Evolutionary conservation across 2,888 invertebrate genomes (phyloP).

Genomic region (Andrena haemorrhoa): DNA sequence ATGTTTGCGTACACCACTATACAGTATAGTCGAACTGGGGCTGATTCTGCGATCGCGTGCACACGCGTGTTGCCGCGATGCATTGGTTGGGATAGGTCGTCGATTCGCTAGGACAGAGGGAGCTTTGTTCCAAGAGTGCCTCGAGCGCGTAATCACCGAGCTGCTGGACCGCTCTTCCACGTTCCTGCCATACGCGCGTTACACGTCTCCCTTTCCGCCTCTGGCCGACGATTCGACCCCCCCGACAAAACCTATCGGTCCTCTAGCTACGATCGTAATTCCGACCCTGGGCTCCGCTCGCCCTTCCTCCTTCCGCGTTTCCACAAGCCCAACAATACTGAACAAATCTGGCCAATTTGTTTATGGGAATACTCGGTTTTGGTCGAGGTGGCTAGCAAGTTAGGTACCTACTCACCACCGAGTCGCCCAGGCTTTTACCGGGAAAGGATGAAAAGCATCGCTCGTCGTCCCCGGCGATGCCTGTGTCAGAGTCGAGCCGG

Average conservation of each 20-base stretch:
- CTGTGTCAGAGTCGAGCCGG: background rate
- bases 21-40: slow-evolving; percentile 5
- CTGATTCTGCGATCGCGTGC: slow-evolving; percentile 31
- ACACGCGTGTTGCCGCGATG: slow-evolving; percentile 43
- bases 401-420: too few relatives aligned
- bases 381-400: too few relatives aligned
- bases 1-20: slow-evolving; percentile 6
- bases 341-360: background rate
- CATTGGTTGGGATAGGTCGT: slow-evolving; percentile 78
- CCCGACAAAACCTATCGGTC: slow-evolving; percentile 25
- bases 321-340: background rate
- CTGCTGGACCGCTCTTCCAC: slow-evolving; percentile 69
- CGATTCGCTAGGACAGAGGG: slow-evolving; percentile 77
- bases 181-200: slow-evolving; percentile 49
- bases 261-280: slow-evolving; percentile 6
- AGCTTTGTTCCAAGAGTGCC: slow-evolving; percentile 81
- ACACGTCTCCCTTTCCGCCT: slow-evolving; percentile 7
- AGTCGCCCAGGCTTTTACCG: too few relatives aligned
- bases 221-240: slow-evolving; percentile 7
- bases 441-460: too few relatives aligned
- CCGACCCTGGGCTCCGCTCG: background rate
- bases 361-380: too few relatives aligned
- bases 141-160: slow-evolving; percentile 78
- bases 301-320: slow-evolving; percentile 8
- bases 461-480: background rate